Evolutionary conservation across 2,888 invertebrate species (phyloP).

Genomic region (Ypsolopha scabrella): DNA sequence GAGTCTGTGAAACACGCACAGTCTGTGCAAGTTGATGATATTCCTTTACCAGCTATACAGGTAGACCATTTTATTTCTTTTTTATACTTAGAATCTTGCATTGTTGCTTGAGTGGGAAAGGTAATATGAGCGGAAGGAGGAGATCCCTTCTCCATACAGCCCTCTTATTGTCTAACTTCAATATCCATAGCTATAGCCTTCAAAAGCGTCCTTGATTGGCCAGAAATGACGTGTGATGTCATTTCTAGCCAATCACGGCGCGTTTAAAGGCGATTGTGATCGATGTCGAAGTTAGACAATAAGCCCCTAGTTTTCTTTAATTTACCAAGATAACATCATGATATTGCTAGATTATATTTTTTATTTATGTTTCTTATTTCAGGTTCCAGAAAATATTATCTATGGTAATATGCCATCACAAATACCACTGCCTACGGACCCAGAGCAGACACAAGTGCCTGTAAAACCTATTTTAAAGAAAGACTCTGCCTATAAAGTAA

Average conservation of each 20-base stretch:
- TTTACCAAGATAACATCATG: background rate
- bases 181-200: too few species aligned
- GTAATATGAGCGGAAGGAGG: too few species aligned
- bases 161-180: too few species aligned
- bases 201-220: too few species aligned
- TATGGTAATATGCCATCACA: slow-evolving; percentile 65
- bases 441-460: slow-evolving; percentile 49
- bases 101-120: too few species aligned
- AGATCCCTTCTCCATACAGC: too few species aligned
- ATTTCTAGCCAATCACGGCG: too few species aligned
- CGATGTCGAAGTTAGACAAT: too few species aligned
- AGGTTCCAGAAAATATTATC: slow-evolving; percentile 63
- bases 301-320: too few species aligned
- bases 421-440: slow-evolving; percentile 67
- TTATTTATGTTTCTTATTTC: slow-evolving; percentile 14
- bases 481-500: slow-evolving; percentile 69
- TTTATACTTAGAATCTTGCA: too few species aligned
- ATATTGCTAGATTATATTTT: background rate
- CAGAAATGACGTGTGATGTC: too few species aligned
- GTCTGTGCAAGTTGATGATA: slow-evolving; percentile 94
- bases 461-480: slow-evolving; percentile 82
- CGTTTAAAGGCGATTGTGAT: too few species aligned
- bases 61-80: slow-evolving; percentile 19
- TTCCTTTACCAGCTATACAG: slow-evolving; percentile 84
- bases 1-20: slow-evolving; percentile 97